A percentile compares a stretch with the other conserved stretches of the same genome.
These are phyloP conservation scores for Erpobdella octoculata DNA, from an alignment of 2,888 invertebrate genomes.

Conservation along the genomic window DNA sequence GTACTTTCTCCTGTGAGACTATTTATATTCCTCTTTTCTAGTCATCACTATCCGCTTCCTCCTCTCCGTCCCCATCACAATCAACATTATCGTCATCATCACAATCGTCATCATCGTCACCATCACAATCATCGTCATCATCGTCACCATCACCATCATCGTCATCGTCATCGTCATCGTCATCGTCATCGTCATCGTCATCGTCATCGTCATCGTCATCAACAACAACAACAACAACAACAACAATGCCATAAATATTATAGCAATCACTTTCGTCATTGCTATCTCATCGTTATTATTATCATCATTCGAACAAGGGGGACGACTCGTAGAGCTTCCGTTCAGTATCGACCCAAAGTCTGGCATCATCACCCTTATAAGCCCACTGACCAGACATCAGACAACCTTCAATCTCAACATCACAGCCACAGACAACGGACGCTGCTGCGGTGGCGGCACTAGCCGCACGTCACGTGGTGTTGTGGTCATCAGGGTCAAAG, in stretches of 20 bases:
- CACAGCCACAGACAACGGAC: conserved; percentile 92
- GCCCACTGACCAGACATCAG: conserved; percentile 40
- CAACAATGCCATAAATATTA: too few species aligned
- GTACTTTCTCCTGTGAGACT: not conserved
- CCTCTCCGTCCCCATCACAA: not conserved
- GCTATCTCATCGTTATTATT: not conserved
- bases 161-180: not conserved
- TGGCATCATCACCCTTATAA: conserved; percentile 46
- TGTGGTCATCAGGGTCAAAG: conserved; percentile 90
- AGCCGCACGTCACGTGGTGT: conserved; percentile 88
- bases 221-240: not conserved
- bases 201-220: not conserved
- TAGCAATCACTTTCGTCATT: too few species aligned
- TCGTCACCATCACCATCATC: not conserved
- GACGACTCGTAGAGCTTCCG: conserved; percentile 36
- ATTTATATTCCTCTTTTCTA: not conserved
- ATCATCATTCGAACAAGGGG: conserved; percentile 24
- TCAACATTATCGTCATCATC: not conserved
- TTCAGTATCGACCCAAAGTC: conserved; percentile 48
- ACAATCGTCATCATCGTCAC: not conserved
- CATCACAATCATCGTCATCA: not conserved
- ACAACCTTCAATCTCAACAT: conserved; percentile 78
- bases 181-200: not conserved
- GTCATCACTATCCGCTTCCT: not conserved
- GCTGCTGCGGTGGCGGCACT: conserved; percentile 81